Percentiles rank a stretch among this genome's conserved stretches.
phyloP scores from a whole-genome alignment of 1,140 invertebrate species.

The Cydia fagiglandana region DNA sequence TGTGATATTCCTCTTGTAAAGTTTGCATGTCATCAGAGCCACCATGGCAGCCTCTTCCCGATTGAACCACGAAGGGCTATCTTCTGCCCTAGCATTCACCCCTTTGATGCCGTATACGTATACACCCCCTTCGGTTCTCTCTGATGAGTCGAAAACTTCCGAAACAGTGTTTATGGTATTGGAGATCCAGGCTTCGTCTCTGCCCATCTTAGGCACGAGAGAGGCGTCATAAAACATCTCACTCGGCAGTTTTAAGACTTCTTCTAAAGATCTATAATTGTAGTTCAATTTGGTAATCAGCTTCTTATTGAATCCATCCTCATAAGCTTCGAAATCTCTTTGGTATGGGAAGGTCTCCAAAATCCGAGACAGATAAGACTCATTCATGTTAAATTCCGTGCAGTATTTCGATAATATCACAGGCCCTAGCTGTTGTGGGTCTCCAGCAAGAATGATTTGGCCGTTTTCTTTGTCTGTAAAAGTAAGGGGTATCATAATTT shows the following conservation, averaged over 20 bases:
- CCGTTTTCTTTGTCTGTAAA: slow-evolving; percentile 77
- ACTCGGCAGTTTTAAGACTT: slow-evolving; percentile 88
- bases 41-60: slow-evolving; percentile 89
- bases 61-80: slow-evolving; percentile 96
- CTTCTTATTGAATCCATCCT: slow-evolving; percentile 82
- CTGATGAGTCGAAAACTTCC: slow-evolving; percentile 61
- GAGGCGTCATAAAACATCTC: slow-evolving; percentile 90
- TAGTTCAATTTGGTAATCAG: slow-evolving; percentile 86
- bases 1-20: slow-evolving; percentile 83
- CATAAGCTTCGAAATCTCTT: slow-evolving; percentile 78
- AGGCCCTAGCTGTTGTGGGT: slow-evolving; percentile 94
- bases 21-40: slow-evolving; percentile 77
- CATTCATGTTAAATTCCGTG: slow-evolving; percentile 81
- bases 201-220: slow-evolving; percentile 80
- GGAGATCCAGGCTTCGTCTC: slow-evolving; percentile 57
- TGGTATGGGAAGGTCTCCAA: slow-evolving; percentile 83
- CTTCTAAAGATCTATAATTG: slow-evolving; percentile 90
- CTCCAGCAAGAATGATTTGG: slow-evolving; percentile 92
- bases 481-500: slow-evolving; percentile 88
- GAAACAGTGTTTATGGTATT: slow-evolving; percentile 62
- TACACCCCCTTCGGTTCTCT: slow-evolving; percentile 82
- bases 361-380: slow-evolving; percentile 87
- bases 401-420: slow-evolving; percentile 86
- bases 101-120: slow-evolving; percentile 92
- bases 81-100: slow-evolving; percentile 84